Percentiles rank a stretch among this genome's conserved stretches.
Conservation (phyloP, 1,140 invertebrate genomes). For the Coenobita brevimanus region DNA sequence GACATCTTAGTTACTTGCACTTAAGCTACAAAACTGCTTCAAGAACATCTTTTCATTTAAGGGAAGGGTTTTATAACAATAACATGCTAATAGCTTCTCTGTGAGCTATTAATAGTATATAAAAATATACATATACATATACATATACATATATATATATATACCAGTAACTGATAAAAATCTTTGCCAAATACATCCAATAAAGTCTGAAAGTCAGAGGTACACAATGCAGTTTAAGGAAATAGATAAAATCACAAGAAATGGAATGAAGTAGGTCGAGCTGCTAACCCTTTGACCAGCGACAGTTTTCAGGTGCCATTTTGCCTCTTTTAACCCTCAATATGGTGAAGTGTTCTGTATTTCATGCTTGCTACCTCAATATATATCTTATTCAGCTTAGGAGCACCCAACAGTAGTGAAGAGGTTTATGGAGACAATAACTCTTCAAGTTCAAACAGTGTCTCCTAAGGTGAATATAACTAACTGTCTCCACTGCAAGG, state of each 20-base stretch:
- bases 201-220: not conserved
- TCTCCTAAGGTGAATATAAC: too few species aligned
- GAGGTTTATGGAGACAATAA: too few species aligned
- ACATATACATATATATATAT: constrained; percentile 41
- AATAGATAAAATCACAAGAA: constrained; percentile 1
- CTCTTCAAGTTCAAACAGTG: too few species aligned
- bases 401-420: too few species aligned
- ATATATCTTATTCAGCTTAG: too few species aligned
- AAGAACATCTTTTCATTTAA: not conserved
- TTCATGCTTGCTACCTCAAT: too few species aligned
- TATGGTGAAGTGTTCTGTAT: too few species aligned
- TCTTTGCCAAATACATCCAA: not conserved
- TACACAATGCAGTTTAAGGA: not conserved
- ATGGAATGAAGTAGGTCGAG: not conserved
- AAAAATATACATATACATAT: constrained; percentile 25
- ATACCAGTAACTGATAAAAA: not conserved
- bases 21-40: constrained; percentile 17
- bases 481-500: too few species aligned
- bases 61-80: not conserved
- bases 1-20: too few species aligned
- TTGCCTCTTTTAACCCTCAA: too few species aligned
- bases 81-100: not conserved
- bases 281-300: too few species aligned
- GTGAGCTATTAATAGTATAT: not conserved
- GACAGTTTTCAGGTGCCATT: too few species aligned